These are phyloP conservation scores for Cheirogaleus major DNA, from an alignment of 2,797 vertebrate genomes.

Conservation along the genomic window DNA sequence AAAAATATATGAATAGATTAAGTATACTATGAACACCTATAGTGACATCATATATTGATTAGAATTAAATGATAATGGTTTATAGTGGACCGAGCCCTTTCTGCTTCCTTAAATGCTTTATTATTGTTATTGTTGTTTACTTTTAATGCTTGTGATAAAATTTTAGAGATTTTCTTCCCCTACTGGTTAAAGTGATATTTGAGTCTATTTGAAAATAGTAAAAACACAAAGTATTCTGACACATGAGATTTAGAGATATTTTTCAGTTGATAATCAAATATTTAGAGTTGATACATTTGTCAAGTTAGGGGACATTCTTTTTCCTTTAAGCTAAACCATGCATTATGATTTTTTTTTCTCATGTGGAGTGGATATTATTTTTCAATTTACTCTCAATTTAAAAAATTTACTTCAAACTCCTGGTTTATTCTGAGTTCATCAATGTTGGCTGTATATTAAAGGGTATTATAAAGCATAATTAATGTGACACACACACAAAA, in stretches of 20 bases:
- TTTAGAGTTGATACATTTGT: not conserved
- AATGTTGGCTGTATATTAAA: not conserved
- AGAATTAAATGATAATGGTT: not conserved
- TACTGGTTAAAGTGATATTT: not conserved
- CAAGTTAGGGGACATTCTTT: not conserved
- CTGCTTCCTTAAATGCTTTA: not conserved
- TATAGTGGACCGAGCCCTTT: not conserved
- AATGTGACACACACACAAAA: not conserved
- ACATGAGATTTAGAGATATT: not conserved
- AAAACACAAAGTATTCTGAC: not conserved
- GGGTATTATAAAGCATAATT: not conserved
- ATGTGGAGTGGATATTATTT: not conserved
- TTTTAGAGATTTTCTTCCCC: not conserved
- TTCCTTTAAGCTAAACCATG: not conserved
- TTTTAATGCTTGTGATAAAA: not conserved
- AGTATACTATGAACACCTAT: not conserved
- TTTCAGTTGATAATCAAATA: not conserved
- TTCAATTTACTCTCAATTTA: not conserved
- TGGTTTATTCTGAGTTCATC: not conserved
- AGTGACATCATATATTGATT: not conserved
- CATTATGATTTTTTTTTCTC: not conserved
- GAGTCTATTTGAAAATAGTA: not conserved
- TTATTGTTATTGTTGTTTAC: not conserved
- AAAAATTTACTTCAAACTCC: not conserved
- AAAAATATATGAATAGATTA: not conserved